Evolutionary conservation across 2,113 vertebrate genomes (phyloP).

Genomic region (Paramisgurnus dabryanus): DNA sequence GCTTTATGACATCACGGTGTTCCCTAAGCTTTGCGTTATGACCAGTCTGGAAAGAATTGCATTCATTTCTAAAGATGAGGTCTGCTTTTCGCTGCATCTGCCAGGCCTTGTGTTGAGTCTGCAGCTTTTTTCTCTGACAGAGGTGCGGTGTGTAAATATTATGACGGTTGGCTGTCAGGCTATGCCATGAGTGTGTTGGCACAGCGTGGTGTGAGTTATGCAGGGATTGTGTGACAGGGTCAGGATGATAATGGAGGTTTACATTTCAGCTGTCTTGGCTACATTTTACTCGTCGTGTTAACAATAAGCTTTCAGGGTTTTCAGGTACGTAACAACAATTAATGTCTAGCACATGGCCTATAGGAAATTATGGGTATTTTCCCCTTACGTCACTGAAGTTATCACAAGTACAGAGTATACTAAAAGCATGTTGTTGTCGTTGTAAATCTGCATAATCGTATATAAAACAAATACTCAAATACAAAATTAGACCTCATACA

Average conservation of each 20-base stretch:
- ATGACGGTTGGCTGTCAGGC: slow-evolving; percentile 75
- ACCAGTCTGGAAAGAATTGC: slow-evolving; percentile 66
- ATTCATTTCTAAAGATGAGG: slow-evolving; percentile 74
- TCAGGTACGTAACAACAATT: neutral
- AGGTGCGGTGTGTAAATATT: slow-evolving; percentile 85
- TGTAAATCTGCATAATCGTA: neutral
- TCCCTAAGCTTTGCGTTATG: slow-evolving; percentile 67
- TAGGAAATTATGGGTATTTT: neutral
- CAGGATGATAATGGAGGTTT: slow-evolving; percentile 65
- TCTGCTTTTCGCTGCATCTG: slow-evolving; percentile 66
- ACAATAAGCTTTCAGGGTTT: slow-evolving; percentile 59
- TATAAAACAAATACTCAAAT: neutral
- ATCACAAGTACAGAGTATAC: neutral
- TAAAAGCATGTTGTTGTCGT: slow-evolving; percentile 8
- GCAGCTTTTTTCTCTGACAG: slow-evolving; percentile 71
- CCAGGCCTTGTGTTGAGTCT: slow-evolving; percentile 71
- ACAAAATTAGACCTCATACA: neutral
- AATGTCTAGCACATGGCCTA: neutral
- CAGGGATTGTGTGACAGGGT: slow-evolving; percentile 63
- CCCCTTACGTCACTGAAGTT: no score
- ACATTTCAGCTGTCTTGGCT: slow-evolving; percentile 71
- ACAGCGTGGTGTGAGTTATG: slow-evolving; percentile 65
- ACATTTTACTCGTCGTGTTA: slow-evolving; percentile 65
- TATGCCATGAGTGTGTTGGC: slow-evolving; percentile 61
- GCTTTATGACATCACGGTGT: slow-evolving; percentile 61